These are phyloP conservation scores for Sander vitreus DNA, from an alignment of 2,113 vertebrate species.

Conservation along the genomic window DNA sequence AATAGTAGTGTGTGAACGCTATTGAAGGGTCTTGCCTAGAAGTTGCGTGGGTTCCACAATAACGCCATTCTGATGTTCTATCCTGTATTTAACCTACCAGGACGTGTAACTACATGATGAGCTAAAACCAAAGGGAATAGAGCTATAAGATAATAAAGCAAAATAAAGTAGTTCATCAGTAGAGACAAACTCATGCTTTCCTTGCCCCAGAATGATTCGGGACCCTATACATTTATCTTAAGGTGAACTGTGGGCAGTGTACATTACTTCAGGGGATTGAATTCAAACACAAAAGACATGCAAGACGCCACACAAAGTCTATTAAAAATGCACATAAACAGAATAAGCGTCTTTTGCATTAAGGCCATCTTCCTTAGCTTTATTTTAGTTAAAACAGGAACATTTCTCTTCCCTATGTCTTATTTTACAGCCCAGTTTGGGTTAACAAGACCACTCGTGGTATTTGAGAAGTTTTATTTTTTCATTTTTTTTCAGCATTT, in stretches of 20 bases:
- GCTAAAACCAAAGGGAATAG: not conserved
- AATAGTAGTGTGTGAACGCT: too few relatives aligned
- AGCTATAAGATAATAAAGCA: not conserved
- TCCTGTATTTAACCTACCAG: not conserved
- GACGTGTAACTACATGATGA: not conserved
- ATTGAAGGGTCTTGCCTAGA: too few relatives aligned
- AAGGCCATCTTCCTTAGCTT: slow-evolving; percentile 19
- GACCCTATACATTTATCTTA: not conserved
- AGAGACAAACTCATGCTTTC: not conserved
- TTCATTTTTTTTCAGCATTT: slow-evolving; percentile 77
- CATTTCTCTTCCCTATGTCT: not conserved
- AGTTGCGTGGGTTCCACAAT: too few relatives aligned
- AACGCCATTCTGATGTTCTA: not conserved
- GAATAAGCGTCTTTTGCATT: slow-evolving; percentile 11
- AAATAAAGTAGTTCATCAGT: not conserved
- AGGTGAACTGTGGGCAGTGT: not conserved
- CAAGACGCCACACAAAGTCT: not conserved
- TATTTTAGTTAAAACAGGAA: slow-evolving; percentile 7
- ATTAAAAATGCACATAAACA: slow-evolving; percentile 34
- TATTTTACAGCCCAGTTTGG: slow-evolving; percentile 34
- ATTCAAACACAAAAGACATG: not conserved
- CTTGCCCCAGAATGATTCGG: not conserved
- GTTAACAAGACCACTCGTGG: slow-evolving; percentile 57
- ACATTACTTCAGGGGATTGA: not conserved
- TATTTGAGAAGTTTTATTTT: slow-evolving; percentile 81